These are phyloP conservation scores for Penaeus monodon DNA, from an alignment of 2,888 invertebrate species.

Conservation along the genomic window DNA sequence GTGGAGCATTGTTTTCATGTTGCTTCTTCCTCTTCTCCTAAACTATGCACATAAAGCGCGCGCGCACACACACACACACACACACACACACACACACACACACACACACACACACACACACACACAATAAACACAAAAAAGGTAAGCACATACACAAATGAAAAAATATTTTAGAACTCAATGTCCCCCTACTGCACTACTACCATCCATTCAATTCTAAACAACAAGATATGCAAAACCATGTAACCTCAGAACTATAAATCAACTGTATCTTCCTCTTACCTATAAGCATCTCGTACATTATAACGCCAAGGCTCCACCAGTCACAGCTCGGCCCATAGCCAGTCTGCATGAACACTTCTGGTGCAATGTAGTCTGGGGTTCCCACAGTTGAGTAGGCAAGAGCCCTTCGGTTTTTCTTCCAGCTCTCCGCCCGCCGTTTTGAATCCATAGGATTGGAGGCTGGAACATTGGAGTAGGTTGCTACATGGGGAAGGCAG, in stretches of 20 bases:
- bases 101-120: no score
- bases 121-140: no score
- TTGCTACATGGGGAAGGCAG: conserved; percentile 52
- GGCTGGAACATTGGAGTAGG: conserved; percentile 69
- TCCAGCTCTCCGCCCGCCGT: conserved; percentile 98
- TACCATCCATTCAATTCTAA: no score
- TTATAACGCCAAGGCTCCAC: conserved; percentile 99
- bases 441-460: conserved; percentile 95
- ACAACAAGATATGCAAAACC: no score
- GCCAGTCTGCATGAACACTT: conserved; percentile 83
- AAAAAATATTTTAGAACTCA: no score
- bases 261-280: conserved; percentile 65
- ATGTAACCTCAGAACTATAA: no score
- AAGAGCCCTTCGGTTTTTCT: conserved; percentile 93
- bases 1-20: background rate
- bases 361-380: conserved; percentile 99
- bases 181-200: no score
- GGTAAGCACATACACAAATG: no score
- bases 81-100: no score
- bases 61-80: no score
- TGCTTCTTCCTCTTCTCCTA: no score
- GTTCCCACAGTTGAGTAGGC: conserved; percentile 97
- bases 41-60: background rate
- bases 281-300: conserved; percentile 99
- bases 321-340: conserved; percentile 98